phyloP scores from a whole-genome alignment of 2,113 vertebrate genomes.

The Gasterosteus aculeatus region DNA sequence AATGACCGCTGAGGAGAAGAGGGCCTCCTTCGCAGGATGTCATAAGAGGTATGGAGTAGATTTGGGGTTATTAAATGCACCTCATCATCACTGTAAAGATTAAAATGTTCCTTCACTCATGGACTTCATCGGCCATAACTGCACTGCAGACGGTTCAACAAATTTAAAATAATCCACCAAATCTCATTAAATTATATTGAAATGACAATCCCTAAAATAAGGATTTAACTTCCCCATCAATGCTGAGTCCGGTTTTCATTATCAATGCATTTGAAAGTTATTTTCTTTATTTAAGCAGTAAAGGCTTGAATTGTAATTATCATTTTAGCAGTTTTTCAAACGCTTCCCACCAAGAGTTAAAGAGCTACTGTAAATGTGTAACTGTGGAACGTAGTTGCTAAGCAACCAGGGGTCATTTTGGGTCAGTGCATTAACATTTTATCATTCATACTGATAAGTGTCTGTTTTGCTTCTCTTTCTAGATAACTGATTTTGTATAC shows the following conservation, averaged over 20 bases:
- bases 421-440: slow-evolving; percentile 41
- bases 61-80: neutral
- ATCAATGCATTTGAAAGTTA: neutral
- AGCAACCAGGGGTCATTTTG: slow-evolving; percentile 41
- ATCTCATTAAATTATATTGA: neutral
- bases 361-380: neutral
- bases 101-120: neutral
- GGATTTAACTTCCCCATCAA: neutral
- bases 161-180: neutral
- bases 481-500: too few species aligned
- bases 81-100: neutral
- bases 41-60: slow-evolving; percentile 67
- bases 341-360: neutral
- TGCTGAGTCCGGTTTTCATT: neutral
- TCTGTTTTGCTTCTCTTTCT: slow-evolving; percentile 11
- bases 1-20: slow-evolving; percentile 88
- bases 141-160: neutral
- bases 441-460: slow-evolving; percentile 13
- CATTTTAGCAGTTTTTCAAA: neutral
- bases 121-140: neutral
- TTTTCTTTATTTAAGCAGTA: too few species aligned
- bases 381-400: slow-evolving; percentile 46
- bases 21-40: slow-evolving; percentile 83
- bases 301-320: neutral
- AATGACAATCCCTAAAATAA: neutral